phyloP scores from a whole-genome alignment of 2,797 vertebrate genomes.

The Ataeniobius toweri region DNA sequence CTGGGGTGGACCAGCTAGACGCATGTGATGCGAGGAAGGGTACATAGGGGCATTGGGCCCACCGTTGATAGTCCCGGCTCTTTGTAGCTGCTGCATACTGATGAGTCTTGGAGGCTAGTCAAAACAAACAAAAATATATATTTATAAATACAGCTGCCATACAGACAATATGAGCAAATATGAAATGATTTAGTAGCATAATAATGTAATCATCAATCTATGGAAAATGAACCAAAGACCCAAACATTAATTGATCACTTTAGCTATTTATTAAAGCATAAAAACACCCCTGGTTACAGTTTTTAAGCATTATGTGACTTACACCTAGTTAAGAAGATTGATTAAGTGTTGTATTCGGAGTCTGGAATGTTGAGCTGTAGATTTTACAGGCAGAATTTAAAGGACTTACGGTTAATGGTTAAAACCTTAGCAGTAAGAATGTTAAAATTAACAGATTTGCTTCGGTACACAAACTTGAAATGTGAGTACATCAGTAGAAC shows the following conservation, averaged over 20 bases:
- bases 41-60: conserved; percentile 87
- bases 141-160: neutral
- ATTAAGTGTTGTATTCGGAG: too few relatives aligned
- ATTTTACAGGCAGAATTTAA: too few relatives aligned
- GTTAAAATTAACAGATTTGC: too few relatives aligned
- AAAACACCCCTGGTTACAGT: too few relatives aligned
- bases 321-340: too few relatives aligned
- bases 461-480: too few relatives aligned
- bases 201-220: neutral
- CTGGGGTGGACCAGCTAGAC: conserved; percentile 85
- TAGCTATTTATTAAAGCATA: neutral
- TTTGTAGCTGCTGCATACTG: conserved; percentile 95
- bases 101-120: conserved; percentile 95
- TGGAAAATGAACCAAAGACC: neutral
- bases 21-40: conserved; percentile 91
- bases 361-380: too few relatives aligned
- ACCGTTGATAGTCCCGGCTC: conserved; percentile 90
- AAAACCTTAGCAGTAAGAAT: too few relatives aligned
- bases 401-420: too few relatives aligned
- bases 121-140: conserved; percentile 21
- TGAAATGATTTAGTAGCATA: neutral
- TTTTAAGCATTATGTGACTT: too few relatives aligned
- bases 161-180: neutral
- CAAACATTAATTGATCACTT: neutral
- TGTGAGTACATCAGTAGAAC: too few relatives aligned